A percentile compares a stretch with the other conserved stretches of the same genome.
These are phyloP conservation scores for Rhinogobius similis DNA, from an alignment of 2,113 vertebrate genomes.

Conservation along the genomic window DNA sequence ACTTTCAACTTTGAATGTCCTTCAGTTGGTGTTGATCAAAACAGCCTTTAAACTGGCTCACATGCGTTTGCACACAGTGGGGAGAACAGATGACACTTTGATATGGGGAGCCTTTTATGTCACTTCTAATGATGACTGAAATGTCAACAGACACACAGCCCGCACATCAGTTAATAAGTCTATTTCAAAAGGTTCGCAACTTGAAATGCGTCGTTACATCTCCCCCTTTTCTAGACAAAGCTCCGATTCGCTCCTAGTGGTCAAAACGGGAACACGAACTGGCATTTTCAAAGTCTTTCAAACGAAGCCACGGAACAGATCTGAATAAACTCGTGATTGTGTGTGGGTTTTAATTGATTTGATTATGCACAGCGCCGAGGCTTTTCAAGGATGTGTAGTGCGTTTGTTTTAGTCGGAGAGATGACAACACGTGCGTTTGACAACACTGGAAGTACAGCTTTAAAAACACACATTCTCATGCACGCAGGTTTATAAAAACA, in stretches of 20 bases:
- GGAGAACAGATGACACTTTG: slow-evolving; percentile 62
- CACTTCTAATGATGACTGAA: slow-evolving; percentile 49
- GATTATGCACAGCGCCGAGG: neutral
- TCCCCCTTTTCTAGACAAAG: neutral
- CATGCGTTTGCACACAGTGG: slow-evolving; percentile 17
- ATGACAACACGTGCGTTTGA: neutral
- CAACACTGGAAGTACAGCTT: neutral
- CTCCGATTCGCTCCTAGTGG: slow-evolving; percentile 2
- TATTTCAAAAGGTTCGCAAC: slow-evolving; percentile 8
- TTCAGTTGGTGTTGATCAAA: slow-evolving; percentile 47
- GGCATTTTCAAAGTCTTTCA: neutral
- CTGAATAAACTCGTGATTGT: neutral
- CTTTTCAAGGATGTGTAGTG: neutral
- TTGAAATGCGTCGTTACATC: slow-evolving; percentile 1
- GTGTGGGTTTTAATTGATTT: neutral
- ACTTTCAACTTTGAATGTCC: slow-evolving; percentile 47
- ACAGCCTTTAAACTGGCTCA: slow-evolving; percentile 50
- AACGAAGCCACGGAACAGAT: neutral
- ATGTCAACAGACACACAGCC: slow-evolving; percentile 34
- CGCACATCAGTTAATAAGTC: slow-evolving; percentile 6
- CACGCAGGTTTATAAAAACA: too few species aligned
- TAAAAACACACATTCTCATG: too few species aligned
- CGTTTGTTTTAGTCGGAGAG: neutral
- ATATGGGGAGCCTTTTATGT: slow-evolving; percentile 61
- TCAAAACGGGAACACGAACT: neutral